Evolutionary conservation across 2,113 vertebrate species (phyloP), one percentile per base, ranked within the genome.

Genomic region (Cygnus buccinator): DNA sequence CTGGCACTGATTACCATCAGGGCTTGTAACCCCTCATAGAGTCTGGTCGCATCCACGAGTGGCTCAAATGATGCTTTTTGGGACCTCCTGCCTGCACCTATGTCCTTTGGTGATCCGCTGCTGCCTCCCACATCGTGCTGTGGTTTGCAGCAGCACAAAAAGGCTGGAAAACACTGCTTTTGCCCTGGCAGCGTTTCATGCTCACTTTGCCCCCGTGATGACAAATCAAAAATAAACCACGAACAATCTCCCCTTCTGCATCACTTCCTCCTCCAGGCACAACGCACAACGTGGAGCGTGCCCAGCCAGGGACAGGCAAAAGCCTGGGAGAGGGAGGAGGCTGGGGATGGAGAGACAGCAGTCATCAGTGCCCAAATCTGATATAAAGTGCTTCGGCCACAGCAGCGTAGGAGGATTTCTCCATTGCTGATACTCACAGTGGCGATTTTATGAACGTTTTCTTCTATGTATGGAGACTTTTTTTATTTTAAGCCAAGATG

Each of bases 381-480:
- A 7, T 3, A 13, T 2, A 50, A 83, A 90, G 18, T 2, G 0
- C 55, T 54, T 21, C 5, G 28, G 37, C 35, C 71, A 0, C 0
- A 5, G 55, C 39, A 43, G 11, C 1, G 0, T 25, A 2, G 0
- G 4, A 77, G 67, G 50, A 33, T 84, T 82, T 87, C 84, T 91
- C 77, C 8, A 0, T 41, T 1, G 0, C 4, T 0, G 1, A 23
- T 17, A 22, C 35, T 20, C 46, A 6, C 2, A 3, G 59, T 0
- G 50, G 37, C 55, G 33, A 62, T 67, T 77, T 82, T 12, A 1
- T 8, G 41, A 65, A 39, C 0, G 0, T 41, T 66, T 13, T 1
- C 52, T 92, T 37, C 71, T 88, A 89, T 68, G 71, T 4, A n/a
- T 23, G 66, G 84, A 87, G 78, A n/a, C 22, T 48, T 54, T 67